Evolutionary conservation across 1,140 invertebrate species (phyloP).

Genomic region (Nautilus pompilius): DNA sequence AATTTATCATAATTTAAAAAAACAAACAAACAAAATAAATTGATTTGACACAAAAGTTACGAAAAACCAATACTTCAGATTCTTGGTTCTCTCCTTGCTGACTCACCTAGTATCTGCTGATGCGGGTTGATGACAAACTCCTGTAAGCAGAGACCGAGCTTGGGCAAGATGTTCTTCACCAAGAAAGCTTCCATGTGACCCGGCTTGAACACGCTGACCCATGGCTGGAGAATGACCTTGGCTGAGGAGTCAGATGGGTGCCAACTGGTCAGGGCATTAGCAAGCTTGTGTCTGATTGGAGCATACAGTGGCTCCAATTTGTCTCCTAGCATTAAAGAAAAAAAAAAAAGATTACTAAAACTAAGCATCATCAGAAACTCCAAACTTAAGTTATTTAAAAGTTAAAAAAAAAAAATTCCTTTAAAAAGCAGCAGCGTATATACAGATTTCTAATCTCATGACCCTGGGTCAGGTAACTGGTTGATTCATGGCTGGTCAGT

Average conservation of each 20-base stretch:
- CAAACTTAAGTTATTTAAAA: neutral
- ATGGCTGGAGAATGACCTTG: slow-evolving; percentile 85
- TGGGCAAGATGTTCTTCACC: slow-evolving; percentile 86
- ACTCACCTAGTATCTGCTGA: slow-evolving; percentile 71
- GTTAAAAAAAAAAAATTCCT: too few species aligned
- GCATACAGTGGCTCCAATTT: slow-evolving; percentile 83
- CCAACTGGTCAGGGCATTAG: slow-evolving; percentile 84
- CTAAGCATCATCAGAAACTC: slow-evolving; percentile 1
- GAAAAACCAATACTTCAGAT: too few species aligned
- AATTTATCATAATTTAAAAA: too few species aligned
- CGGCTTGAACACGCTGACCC: slow-evolving; percentile 80
- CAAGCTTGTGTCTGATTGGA: slow-evolving; percentile 80
- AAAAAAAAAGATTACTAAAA: slow-evolving; percentile 8
- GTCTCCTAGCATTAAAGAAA: slow-evolving; percentile 47
- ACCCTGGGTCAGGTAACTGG: too few species aligned
- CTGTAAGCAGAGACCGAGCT: slow-evolving; percentile 58
- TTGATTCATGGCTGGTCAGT: too few species aligned
- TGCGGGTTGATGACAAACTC: slow-evolving; percentile 82
- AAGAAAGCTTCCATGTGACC: slow-evolving; percentile 82
- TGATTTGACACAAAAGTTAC: too few species aligned
- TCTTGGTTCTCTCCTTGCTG: too few species aligned
- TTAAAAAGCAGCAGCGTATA: too few species aligned
- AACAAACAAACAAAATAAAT: too few species aligned
- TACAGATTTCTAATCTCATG: too few species aligned
- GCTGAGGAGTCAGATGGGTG: slow-evolving; percentile 83